Evolutionary conservation across 2,113 vertebrate species (phyloP).

Genomic region (Alligator mississippiensis): DNA sequence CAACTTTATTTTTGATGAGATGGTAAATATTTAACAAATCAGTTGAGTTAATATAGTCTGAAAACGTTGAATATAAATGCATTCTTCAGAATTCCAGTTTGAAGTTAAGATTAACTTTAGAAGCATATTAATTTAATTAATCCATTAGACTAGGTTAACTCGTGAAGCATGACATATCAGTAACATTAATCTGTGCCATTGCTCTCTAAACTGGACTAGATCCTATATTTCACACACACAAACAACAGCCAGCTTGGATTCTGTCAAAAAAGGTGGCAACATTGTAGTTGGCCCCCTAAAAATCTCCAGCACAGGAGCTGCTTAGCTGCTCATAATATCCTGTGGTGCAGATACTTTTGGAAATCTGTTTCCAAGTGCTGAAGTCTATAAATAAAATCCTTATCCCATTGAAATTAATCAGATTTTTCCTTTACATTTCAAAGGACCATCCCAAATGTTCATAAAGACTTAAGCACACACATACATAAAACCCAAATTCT

Average conservation of each 20-base stretch:
- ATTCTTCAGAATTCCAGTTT: not conserved
- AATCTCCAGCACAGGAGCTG: not conserved
- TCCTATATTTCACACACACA: no score
- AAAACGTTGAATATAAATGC: no score
- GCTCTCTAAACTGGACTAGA: fast-evolving
- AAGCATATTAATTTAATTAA: not conserved
- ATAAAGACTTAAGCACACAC: not conserved
- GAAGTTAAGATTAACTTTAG: not conserved
- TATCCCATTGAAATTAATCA: not conserved
- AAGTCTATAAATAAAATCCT: not conserved
- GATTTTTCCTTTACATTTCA: not conserved
- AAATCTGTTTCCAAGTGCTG: not conserved
- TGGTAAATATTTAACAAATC: no score
- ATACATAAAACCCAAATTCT: no score
- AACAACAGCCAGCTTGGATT: not conserved
- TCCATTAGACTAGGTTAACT: not conserved
- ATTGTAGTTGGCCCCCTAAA: not conserved
- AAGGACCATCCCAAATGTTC: not conserved
- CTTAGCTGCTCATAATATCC: not conserved
- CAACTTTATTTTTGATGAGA: not conserved
- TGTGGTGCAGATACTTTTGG: not conserved
- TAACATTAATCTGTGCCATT: not conserved
- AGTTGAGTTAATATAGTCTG: no score
- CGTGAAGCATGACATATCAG: not conserved
- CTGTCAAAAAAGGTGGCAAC: not conserved